Base-by-base conservation (phyloP, 2,113 vertebrate species). In the Apteryx owenii region DNA sequence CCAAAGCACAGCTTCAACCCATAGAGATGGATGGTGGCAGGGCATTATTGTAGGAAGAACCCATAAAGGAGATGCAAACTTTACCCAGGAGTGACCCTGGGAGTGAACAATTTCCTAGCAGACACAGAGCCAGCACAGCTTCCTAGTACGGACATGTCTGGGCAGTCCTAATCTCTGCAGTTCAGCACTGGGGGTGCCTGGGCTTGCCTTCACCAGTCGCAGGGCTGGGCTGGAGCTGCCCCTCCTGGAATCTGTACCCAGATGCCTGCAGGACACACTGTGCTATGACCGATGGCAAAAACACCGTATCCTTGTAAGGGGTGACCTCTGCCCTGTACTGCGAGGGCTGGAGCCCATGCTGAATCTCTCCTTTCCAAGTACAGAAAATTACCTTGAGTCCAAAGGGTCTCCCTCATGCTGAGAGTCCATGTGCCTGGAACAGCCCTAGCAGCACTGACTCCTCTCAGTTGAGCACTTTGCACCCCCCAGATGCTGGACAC, bases 401-500 rank as follows among this genome's bases (percentile, higher is more conserved):
- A 75, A 54, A 64, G 25, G 7, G 1, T 56, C 42, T 58, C 51
- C 17, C 28, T 54, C 1, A 3, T 33, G 10, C 56, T 33, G 31
- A 31, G 29, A 36, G 61, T 23, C 31, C 12, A 4, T 4, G 5
- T 28, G 44, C 44, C 31, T 17, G 20, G 20, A 62, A 54, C 12
- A 62, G 44, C 31, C 2, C 0, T 0, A 0, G 25, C 21, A 77
- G 14, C 42, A 38, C 10, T 8, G 23, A 54, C 68, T 13, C 26
- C 26, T 51, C 42, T 25, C 36, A 93, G 46, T 31, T 36, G 51
- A 36, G 6, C 12, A 23, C 6, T 82, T 75, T 42, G 51, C 8
- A 60, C 28, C 40, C 46, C 58, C 33, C 36, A 46, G 68, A 9
- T 58, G 56, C 29, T n/a, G 72, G 46, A 46, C 25, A 12, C 14